These are phyloP conservation scores for Cochlearius cochlearius DNA, from an alignment of 2,113 vertebrate genomes.

Conservation along the genomic window DNA sequence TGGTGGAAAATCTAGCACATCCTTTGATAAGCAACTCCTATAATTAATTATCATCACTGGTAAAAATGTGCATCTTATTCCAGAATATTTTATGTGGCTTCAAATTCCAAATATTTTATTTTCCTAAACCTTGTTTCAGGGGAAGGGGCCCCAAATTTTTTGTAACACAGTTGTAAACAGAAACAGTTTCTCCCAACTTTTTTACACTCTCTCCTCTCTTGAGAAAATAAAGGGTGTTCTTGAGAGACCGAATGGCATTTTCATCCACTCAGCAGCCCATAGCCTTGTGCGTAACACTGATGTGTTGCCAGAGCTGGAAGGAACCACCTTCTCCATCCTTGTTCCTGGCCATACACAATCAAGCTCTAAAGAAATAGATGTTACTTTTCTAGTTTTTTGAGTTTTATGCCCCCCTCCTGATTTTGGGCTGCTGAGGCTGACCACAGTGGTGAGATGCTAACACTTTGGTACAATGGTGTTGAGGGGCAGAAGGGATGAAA, in stretches of 20 bases:
- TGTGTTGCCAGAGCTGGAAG: neutral
- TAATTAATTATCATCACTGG: neutral
- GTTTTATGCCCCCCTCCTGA: neutral
- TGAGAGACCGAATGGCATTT: neutral
- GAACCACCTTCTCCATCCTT: neutral
- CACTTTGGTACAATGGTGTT: neutral
- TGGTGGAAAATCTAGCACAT: neutral
- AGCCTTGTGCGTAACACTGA: neutral
- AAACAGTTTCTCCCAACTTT: neutral
- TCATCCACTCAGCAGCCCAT: neutral
- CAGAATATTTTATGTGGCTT: neutral
- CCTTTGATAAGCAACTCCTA: neutral
- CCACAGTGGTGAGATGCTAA: neutral
- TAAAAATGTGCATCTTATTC: neutral
- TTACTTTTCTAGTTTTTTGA: neutral
- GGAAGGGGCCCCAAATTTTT: neutral
- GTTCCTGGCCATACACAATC: neutral
- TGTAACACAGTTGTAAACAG: neutral
- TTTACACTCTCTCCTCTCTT: neutral
- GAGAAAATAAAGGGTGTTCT: neutral
- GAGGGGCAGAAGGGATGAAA: neutral
- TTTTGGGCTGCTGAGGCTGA: neutral
- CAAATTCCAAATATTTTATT: neutral
- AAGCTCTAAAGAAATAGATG: neutral
- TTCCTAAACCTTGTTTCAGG: neutral